Evolutionary conservation across 2,797 vertebrate species (phyloP).

Genomic region (Steatocranus sp.): DNA sequence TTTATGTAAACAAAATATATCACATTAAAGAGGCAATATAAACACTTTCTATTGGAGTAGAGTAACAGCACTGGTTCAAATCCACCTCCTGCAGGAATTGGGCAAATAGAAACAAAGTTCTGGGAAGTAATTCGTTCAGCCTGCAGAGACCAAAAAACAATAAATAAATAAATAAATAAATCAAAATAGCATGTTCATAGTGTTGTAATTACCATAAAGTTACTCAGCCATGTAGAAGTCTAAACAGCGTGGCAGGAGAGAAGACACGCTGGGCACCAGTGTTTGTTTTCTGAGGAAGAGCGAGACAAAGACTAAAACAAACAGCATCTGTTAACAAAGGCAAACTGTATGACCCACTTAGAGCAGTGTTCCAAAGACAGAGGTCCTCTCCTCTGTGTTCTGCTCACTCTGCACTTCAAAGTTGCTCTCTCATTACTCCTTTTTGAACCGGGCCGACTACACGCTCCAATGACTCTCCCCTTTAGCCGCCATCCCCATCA

Average conservation of each 20-base stretch:
- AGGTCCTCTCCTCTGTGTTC: constrained; percentile 21
- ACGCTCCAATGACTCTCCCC: background rate
- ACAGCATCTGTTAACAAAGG: constrained; percentile 65
- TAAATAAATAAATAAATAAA: background rate
- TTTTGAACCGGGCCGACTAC: constrained; percentile 24
- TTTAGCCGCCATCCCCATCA: background rate
- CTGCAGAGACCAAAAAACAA: background rate
- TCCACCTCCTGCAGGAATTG: constrained; percentile 1
- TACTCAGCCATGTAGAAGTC: constrained; percentile 11
- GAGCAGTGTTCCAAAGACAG: background rate
- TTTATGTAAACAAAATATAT: background rate
- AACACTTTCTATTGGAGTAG: background rate
- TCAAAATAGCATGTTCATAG: background rate
- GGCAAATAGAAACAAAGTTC: background rate
- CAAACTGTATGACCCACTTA: constrained; percentile 65
- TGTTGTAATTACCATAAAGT: constrained; percentile 35
- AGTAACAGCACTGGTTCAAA: background rate
- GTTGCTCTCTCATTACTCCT: constrained; percentile 42
- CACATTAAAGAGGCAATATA: background rate
- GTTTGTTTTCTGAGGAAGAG: constrained; percentile 31
- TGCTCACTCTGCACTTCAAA: constrained; percentile 45
- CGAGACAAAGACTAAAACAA: constrained; percentile 36
- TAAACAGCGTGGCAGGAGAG: constrained; percentile 5
- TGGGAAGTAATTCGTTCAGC: constrained; percentile 1
- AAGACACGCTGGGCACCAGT: background rate